Conservation (phyloP, 1,140 invertebrate species). For the Andricus grossulariae region DNA sequence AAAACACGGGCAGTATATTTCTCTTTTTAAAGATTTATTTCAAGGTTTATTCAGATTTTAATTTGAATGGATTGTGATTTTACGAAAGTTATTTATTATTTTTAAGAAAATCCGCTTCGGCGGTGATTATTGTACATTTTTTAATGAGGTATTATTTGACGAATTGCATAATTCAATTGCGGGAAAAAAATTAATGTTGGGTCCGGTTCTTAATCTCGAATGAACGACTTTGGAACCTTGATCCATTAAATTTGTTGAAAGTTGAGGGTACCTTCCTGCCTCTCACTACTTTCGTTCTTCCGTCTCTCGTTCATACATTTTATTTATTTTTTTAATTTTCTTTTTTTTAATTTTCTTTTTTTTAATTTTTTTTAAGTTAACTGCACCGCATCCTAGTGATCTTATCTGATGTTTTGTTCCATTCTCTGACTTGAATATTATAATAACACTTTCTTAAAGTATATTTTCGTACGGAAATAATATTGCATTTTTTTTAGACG, state of each 20-base stretch:
- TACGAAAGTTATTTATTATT: too few relatives aligned
- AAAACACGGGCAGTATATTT: too few relatives aligned
- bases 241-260: not conserved
- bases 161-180: not conserved
- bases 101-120: not conserved
- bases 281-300: conserved; percentile 24
- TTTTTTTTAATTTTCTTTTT: not conserved
- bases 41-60: too few relatives aligned
- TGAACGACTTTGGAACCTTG: conserved; percentile 16
- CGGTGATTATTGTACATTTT: not conserved
- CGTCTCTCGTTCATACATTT: not conserved
- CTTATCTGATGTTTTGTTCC: not conserved
- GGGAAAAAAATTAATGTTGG: not conserved
- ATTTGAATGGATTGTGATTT: too few relatives aligned
- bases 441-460: too few relatives aligned
- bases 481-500: too few relatives aligned
- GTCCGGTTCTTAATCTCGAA: not conserved
- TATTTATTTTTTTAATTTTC: not conserved
- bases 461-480: too few relatives aligned
- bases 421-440: too few relatives aligned
- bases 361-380: not conserved
- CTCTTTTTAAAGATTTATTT: too few relatives aligned
- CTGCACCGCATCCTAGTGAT: not conserved
- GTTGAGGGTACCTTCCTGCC: conserved; percentile 11
- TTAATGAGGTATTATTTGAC: not conserved